phyloP scores from a whole-genome alignment of 2,113 vertebrate species.

The Nibea coibor region DNA sequence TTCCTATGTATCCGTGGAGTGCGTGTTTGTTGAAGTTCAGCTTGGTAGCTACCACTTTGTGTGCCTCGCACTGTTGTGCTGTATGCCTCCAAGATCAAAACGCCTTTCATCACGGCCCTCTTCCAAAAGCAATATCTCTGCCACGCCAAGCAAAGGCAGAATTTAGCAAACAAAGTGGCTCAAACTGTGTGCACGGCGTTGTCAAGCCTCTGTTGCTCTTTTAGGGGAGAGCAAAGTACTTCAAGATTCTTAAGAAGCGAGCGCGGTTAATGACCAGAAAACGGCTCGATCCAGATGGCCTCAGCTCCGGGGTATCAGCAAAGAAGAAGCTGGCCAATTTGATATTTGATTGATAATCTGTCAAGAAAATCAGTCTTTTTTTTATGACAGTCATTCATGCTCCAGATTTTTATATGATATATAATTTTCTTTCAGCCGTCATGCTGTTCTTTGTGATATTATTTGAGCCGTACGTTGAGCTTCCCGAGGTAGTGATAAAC shows the following conservation, averaged over 20 bases:
- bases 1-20: conserved; percentile 39
- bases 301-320: conserved; percentile 62
- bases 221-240: conserved; percentile 26
- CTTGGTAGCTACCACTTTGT: conserved; percentile 43
- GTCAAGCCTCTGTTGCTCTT: conserved; percentile 17
- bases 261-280: conserved; percentile 64
- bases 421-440: not conserved
- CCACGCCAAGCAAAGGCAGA: conserved; percentile 23
- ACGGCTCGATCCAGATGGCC: conserved; percentile 75
- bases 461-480: conserved; percentile 10
- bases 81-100: conserved; percentile 49
- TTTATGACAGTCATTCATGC: conserved; percentile 17
- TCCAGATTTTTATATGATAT: conserved; percentile 22
- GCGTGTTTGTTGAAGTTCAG: conserved; percentile 46
- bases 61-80: conserved; percentile 33
- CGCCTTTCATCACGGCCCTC: conserved; percentile 45
- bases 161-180: conserved; percentile 50
- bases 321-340: conserved; percentile 58
- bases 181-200: conserved; percentile 32
- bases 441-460: conserved; percentile 7
- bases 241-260: conserved; percentile 23
- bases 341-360: conserved; percentile 68
- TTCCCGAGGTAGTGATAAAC: not conserved
- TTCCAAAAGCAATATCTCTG: conserved; percentile 24
- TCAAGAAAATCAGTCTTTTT: conserved; percentile 41